A percentile compares a stretch with the other conserved stretches of the same genome.
phyloP scores from a whole-genome alignment of 2,113 vertebrate species.

The Gambusia affinis region DNA sequence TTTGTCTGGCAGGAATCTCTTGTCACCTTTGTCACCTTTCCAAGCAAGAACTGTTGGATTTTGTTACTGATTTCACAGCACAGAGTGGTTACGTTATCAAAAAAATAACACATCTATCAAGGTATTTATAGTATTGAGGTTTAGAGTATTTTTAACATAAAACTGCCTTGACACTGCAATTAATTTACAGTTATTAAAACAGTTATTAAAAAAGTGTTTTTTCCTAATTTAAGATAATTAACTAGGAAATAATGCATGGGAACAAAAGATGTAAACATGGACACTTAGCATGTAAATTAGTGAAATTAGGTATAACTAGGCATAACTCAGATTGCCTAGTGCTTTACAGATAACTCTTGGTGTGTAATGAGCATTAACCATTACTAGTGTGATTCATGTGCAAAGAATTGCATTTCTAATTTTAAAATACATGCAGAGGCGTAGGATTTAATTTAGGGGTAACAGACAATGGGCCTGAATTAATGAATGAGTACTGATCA shows the following conservation, averaged over 20 bases:
- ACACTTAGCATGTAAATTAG: neutral
- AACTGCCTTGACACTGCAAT: neutral
- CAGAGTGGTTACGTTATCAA: neutral
- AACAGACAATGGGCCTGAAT: too few species aligned
- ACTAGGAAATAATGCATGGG: neutral
- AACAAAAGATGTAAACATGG: neutral
- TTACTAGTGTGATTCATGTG: too few species aligned
- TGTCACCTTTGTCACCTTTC: conserved; percentile 66
- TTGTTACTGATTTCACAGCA: conserved; percentile 18
- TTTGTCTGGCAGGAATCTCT: conserved; percentile 63
- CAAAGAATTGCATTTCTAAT: too few species aligned
- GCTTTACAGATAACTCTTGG: neutral
- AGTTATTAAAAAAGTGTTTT: neutral
- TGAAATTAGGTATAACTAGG: neutral
- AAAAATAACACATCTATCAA: neutral
- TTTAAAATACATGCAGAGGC: too few species aligned
- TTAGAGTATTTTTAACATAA: neutral
- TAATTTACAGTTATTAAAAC: neutral
- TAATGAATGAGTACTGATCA: too few species aligned
- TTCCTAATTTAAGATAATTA: neutral
- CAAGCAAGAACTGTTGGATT: conserved; percentile 39
- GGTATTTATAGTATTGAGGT: neutral
- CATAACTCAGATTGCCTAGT: neutral
- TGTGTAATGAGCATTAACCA: neutral
- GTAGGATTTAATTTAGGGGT: too few species aligned